Conservation (phyloP, 2,797 vertebrate genomes). For the Orientallactaga sibirica region DNA sequence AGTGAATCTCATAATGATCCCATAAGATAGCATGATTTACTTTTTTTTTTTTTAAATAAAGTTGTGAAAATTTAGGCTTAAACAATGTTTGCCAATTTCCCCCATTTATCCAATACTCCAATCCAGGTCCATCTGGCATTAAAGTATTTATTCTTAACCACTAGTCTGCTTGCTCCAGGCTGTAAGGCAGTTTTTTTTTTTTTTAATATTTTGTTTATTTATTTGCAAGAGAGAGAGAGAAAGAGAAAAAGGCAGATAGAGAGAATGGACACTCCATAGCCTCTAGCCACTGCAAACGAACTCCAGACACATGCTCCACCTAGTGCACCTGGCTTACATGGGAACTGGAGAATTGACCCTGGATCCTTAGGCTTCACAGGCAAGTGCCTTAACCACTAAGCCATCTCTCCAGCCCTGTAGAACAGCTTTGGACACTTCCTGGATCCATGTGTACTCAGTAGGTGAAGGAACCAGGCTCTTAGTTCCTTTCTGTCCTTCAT, state of each 20-base stretch:
- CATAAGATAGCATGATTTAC: neutral
- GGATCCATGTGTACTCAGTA: neutral
- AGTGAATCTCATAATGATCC: neutral
- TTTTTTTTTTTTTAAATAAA: neutral
- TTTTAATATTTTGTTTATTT: no score
- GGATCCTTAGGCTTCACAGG: no score
- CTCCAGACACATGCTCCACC: no score
- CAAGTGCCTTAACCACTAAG: no score
- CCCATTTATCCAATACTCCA: neutral
- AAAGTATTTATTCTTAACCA: conserved; percentile 7
- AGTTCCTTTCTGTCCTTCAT: neutral
- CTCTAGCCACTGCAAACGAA: no score
- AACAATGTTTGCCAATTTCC: neutral
- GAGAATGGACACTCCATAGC: no score
- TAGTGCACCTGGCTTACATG: no score
- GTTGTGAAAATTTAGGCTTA: neutral
- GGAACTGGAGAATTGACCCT: no score
- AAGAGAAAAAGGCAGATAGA: no score
- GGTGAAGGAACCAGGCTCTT: neutral
- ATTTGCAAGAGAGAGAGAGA: no score
- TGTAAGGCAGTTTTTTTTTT: no score
- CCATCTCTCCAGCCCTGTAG: no score
- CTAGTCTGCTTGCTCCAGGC: neutral
- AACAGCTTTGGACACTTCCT: neutral
- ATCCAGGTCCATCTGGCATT: neutral